These are phyloP conservation scores for Gymnopithys bicolor DNA, from an alignment of 2,797 vertebrate genomes.

Conservation along the genomic window DNA sequence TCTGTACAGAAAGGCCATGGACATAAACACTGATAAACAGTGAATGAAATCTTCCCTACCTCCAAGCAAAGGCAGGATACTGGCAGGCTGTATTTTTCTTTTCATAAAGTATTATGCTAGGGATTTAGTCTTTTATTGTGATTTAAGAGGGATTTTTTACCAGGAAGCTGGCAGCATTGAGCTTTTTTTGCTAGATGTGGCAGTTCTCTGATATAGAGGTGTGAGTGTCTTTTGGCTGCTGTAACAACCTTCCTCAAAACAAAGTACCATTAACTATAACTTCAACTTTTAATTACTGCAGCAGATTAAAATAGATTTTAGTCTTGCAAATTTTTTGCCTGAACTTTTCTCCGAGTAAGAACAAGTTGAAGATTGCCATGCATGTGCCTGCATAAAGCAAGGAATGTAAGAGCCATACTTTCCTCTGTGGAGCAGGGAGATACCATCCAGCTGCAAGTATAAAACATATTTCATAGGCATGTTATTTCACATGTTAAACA, in stretches of 20 bases:
- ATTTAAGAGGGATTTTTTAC: slow-evolving; percentile 58
- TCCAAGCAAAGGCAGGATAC: slow-evolving; percentile 41
- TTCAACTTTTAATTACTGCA: neutral
- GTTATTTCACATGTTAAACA: neutral
- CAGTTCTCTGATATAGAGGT: neutral
- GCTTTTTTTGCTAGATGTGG: neutral
- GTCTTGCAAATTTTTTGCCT: neutral
- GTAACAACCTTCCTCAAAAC: neutral
- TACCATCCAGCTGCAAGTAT: neutral
- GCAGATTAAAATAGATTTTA: neutral
- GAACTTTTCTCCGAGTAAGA: neutral
- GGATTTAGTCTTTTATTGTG: slow-evolving; percentile 65
- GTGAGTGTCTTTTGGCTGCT: neutral
- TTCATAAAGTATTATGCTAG: slow-evolving; percentile 58
- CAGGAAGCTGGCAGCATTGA: slow-evolving; percentile 32
- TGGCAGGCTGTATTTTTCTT: slow-evolving; percentile 61
- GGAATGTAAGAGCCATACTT: neutral
- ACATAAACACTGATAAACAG: slow-evolving; percentile 65
- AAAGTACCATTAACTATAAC: neutral
- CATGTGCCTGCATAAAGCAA: neutral
- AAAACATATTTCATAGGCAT: neutral
- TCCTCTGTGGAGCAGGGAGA: neutral
- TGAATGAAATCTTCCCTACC: slow-evolving; percentile 60
- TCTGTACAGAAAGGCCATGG: slow-evolving; percentile 61
- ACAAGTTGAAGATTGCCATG: neutral